phyloP scores from a whole-genome alignment of 1,140 invertebrate species.

The Nixonia krombeini region DNA sequence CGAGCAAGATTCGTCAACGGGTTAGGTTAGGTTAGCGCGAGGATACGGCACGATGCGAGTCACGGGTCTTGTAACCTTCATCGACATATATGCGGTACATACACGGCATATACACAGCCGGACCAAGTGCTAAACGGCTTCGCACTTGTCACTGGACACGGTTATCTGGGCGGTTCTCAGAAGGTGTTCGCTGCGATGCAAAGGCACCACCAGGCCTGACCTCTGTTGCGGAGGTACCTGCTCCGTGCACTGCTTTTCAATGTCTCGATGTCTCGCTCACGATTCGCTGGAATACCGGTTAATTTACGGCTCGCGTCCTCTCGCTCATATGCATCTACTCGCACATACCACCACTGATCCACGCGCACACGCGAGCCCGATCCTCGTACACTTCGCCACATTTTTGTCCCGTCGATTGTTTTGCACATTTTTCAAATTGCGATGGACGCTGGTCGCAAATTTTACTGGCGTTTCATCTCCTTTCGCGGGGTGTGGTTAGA shows the following conservation, averaged over 20 bases:
- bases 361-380: constrained; percentile 23
- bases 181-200: constrained; percentile 52
- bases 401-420: constrained; percentile 1
- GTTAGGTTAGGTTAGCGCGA: constrained; percentile 9
- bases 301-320: constrained; percentile 45
- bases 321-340: constrained; percentile 14
- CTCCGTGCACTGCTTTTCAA: constrained; percentile 39
- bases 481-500: too few relatives aligned
- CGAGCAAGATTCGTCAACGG: too few relatives aligned
- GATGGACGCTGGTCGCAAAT: too few relatives aligned
- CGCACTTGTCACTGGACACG: constrained; percentile 57
- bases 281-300: constrained; percentile 60
- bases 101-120: constrained; percentile 9
- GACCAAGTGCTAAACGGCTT: constrained; percentile 50
- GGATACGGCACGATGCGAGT: constrained; percentile 23
- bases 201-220: constrained; percentile 52
- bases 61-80: constrained; percentile 27
- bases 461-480: too few relatives aligned
- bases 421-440: neutral
- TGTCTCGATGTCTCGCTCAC: constrained; percentile 59
- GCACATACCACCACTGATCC: neutral
- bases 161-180: constrained; percentile 58
- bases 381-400: constrained; percentile 7
- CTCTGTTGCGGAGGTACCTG: constrained; percentile 48
- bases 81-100: constrained; percentile 19